Conservation (phyloP, 1,140 invertebrate species). For the Drosophila pseudoobscura region DNA sequence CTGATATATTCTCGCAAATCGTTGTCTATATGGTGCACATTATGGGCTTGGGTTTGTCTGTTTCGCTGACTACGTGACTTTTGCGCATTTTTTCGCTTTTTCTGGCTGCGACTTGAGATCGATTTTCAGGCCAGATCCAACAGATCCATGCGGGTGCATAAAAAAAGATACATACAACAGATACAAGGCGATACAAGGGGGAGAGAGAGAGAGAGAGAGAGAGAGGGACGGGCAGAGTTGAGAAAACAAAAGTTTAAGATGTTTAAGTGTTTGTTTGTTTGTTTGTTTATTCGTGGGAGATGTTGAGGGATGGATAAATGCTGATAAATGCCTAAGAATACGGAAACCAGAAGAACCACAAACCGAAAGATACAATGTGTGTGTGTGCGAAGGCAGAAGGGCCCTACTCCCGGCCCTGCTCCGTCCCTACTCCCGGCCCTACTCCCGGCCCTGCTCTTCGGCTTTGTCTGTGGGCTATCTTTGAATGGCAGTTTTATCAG, state of each 20-base stretch:
- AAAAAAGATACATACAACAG: slow-evolving; percentile 43
- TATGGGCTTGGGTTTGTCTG: slow-evolving; percentile 36
- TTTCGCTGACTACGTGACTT: slow-evolving; percentile 76
- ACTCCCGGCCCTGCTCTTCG: background rate
- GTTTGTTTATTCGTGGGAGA: slow-evolving; percentile 35
- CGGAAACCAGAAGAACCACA: slow-evolving; percentile 40
- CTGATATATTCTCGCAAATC: slow-evolving; percentile 46
- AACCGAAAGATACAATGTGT: slow-evolving; percentile 53
- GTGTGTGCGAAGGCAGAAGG: background rate
- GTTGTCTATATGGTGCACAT: slow-evolving; percentile 55
- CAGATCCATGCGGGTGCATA: slow-evolving; percentile 60
- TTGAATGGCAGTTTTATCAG: slow-evolving; percentile 23
- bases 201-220: slow-evolving; percentile 16
- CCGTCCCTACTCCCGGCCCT: slow-evolving; percentile 5
- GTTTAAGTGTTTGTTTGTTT: slow-evolving; percentile 51
- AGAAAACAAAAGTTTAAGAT: slow-evolving; percentile 55
- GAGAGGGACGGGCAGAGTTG: slow-evolving; percentile 41
- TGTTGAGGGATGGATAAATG: slow-evolving; percentile 9
- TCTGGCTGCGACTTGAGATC: slow-evolving; percentile 55
- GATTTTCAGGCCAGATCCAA: slow-evolving; percentile 66
- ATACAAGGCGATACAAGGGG: background rate
- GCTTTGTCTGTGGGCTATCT: slow-evolving; percentile 29
- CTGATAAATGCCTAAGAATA: slow-evolving; percentile 77
- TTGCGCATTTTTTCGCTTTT: slow-evolving; percentile 55
- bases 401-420: background rate